These are phyloP conservation scores for Kradibia gibbosae DNA, from an alignment of 1,140 invertebrate genomes.

Conservation along the genomic window DNA sequence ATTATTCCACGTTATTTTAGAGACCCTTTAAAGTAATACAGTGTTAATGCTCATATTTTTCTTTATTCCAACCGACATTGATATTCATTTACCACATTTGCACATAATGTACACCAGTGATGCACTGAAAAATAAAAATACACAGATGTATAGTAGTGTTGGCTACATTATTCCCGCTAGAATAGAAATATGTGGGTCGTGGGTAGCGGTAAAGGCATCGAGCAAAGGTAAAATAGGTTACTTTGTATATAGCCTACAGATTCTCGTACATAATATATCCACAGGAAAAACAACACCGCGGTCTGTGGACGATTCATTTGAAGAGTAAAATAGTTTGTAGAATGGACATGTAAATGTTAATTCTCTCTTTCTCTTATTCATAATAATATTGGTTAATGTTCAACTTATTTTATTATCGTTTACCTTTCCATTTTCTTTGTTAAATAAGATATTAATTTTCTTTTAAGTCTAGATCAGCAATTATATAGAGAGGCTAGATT, in stretches of 20 bases:
- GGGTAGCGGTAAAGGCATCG: not conserved
- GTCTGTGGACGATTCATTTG: constrained; percentile 14
- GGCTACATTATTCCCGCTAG: constrained; percentile 11
- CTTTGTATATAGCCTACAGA: constrained; percentile 7
- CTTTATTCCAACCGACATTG: no score
- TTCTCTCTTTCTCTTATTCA: not conserved
- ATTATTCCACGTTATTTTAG: no score
- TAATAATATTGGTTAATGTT: not conserved
- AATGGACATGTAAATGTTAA: not conserved
- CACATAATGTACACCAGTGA: not conserved
- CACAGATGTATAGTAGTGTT: not conserved
- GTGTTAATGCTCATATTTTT: no score
- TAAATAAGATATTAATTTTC: not conserved
- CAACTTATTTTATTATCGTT: not conserved
- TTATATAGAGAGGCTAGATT: not conserved
- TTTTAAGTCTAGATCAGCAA: not conserved
- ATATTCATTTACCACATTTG: not conserved
- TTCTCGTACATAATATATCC: constrained; percentile 33
- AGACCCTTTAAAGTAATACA: no score
- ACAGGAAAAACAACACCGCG: constrained; percentile 16
- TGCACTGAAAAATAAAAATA: not conserved
- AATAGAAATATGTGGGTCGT: constrained; percentile 41
- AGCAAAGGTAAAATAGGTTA: constrained; percentile 47
- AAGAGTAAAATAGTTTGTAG: constrained; percentile 25
- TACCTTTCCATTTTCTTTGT: not conserved